phyloP scores from a whole-genome alignment of 1,140 invertebrate species.

The Drosophila sp. region DNA sequence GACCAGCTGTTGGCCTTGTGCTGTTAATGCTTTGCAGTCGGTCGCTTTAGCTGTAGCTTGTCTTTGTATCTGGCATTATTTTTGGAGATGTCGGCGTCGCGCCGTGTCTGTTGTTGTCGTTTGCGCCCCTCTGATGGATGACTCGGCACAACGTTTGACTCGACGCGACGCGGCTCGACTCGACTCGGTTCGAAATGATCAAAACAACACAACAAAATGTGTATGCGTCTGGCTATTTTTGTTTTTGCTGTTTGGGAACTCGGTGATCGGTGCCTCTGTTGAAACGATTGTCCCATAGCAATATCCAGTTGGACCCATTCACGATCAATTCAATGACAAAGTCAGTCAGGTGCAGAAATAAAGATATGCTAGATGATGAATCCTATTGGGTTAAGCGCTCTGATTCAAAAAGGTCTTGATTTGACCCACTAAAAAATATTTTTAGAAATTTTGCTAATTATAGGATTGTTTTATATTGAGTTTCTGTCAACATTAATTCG shows the following conservation, averaged over 20 bases:
- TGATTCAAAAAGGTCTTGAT: not conserved
- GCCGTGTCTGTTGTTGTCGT: slow-evolving; percentile 39
- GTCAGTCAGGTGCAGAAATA: slow-evolving; percentile 42
- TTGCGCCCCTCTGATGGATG: slow-evolving; percentile 48
- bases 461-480: not conserved
- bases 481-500: not conserved
- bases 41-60: slow-evolving; percentile 27
- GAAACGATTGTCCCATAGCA: slow-evolving; percentile 27
- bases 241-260: slow-evolving; percentile 29
- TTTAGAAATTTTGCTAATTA: not conserved
- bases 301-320: slow-evolving; percentile 39
- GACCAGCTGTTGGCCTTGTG: slow-evolving; percentile 67
- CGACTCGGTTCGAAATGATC: slow-evolving; percentile 42
- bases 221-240: slow-evolving; percentile 43
- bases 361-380: not conserved
- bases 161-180: slow-evolving; percentile 24
- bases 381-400: not conserved
- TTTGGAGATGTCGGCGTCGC: slow-evolving; percentile 48
- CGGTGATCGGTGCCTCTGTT: not conserved
- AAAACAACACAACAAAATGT: slow-evolving; percentile 46
- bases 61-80: slow-evolving; percentile 59
- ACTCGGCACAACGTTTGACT: slow-evolving; percentile 44
- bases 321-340: slow-evolving; percentile 38
- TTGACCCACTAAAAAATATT: slow-evolving; percentile 1
- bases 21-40: slow-evolving; percentile 58